A percentile compares a stretch with the other conserved stretches of the same genome.
phyloP scores from a whole-genome alignment of 2,113 vertebrate genomes.

The Hucho hucho region DNA sequence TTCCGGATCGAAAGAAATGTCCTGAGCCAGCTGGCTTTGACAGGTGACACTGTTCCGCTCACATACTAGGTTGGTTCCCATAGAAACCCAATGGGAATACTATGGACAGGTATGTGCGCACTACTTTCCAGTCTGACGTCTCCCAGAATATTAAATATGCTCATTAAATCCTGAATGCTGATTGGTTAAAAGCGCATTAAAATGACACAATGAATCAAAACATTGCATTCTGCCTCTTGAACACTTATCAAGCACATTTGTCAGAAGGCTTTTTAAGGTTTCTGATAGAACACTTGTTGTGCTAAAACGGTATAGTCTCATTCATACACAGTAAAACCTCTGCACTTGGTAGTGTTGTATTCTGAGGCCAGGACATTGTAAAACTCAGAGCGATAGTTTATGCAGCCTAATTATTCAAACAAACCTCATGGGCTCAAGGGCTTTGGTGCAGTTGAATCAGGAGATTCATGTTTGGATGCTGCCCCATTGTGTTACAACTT shows the following conservation, averaged over 20 bases:
- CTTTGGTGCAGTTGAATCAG: conserved; percentile 19
- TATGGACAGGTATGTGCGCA: conserved; percentile 42
- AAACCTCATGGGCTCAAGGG: conserved; percentile 33
- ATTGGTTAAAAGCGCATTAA: not conserved
- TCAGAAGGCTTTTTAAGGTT: not conserved
- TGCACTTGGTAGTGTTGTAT: not conserved
- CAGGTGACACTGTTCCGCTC: conserved; percentile 39
- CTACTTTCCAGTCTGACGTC: conserved; percentile 13
- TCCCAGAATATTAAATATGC: conserved; percentile 21
- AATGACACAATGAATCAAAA: conserved; percentile 36
- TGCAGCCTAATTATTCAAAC: conserved; percentile 32
- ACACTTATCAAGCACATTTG: not conserved
- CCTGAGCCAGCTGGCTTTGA: conserved; percentile 31
- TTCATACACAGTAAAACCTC: too few species aligned
- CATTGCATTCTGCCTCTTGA: not conserved
- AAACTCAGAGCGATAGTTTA: conserved; percentile 13
- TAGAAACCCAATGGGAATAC: conserved; percentile 26
- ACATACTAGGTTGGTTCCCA: conserved; percentile 28
- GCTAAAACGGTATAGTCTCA: too few species aligned
- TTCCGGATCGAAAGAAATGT: conserved; percentile 37
- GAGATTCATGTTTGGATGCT: conserved; percentile 19
- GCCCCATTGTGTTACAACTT: not conserved
- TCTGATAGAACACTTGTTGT: too few species aligned
- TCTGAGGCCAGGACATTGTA: conserved; percentile 35
- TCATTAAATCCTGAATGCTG: not conserved